A percentile compares a stretch with the other conserved stretches of the same genome.
Evolutionary conservation across 2,113 vertebrate species (phyloP).

Genomic region (Glaucidium brasilianum): DNA sequence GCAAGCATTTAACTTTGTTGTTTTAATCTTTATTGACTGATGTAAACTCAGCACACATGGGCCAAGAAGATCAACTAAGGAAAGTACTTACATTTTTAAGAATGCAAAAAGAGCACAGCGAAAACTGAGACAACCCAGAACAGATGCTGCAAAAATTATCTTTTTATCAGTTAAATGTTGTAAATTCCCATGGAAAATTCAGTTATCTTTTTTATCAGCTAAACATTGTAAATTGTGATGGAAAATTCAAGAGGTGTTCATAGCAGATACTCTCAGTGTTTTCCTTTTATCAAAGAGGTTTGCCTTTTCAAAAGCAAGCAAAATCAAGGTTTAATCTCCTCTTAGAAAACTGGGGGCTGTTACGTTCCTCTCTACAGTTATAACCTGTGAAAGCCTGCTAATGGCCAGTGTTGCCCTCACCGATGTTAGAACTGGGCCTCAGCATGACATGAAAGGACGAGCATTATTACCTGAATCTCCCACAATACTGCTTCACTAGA

Average conservation of each 20-base stretch:
- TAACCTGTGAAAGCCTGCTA: background rate
- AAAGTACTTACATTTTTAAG: background rate
- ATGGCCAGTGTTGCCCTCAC: background rate
- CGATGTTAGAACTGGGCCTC: background rate
- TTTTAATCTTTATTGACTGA: background rate
- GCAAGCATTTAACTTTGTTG: background rate
- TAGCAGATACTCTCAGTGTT: background rate
- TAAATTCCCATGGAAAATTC: background rate
- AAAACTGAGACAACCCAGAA: background rate
- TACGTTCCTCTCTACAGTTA: background rate
- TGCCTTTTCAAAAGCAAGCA: background rate
- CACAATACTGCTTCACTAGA: background rate
- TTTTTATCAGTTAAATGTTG: background rate
- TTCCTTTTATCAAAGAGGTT: background rate
- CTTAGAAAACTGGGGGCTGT: background rate
- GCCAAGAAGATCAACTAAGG: background rate
- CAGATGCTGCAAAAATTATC: background rate
- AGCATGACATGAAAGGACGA: background rate
- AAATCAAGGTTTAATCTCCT: background rate
- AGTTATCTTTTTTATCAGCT: background rate
- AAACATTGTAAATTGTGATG: background rate
- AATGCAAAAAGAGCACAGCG: background rate
- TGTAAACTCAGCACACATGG: background rate
- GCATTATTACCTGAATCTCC: background rate
- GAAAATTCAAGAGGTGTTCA: background rate